Conservation (phyloP, 2,888 invertebrate genomes). For the Zelleria hepariella region DNA sequence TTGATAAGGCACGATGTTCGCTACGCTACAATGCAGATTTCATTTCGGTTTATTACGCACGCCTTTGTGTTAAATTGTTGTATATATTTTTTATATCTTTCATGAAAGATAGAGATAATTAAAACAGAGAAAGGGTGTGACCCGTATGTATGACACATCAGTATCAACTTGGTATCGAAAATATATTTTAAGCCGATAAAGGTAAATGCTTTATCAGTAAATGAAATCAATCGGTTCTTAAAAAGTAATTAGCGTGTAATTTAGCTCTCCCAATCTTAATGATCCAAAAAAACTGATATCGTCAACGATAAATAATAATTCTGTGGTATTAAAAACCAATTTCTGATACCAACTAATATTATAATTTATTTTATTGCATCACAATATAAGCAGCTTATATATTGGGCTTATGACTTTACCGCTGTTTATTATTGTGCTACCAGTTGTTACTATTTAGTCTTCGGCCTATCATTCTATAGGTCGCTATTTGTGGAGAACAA, state of each 20-base stretch:
- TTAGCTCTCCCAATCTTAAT: too few relatives aligned
- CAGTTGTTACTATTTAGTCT: neutral
- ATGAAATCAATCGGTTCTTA: too few relatives aligned
- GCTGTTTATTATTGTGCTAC: neutral
- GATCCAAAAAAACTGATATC: neutral
- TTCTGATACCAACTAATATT: neutral
- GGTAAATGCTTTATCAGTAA: too few relatives aligned
- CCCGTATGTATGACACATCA: too few relatives aligned
- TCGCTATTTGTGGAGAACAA: constrained; percentile 14
- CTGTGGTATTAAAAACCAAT: neutral
- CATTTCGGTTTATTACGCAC: neutral
- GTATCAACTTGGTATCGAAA: too few relatives aligned
- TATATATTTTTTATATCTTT: too few relatives aligned
- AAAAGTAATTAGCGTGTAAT: too few relatives aligned
- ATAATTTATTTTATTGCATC: neutral
- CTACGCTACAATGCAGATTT: neutral
- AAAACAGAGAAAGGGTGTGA: too few relatives aligned
- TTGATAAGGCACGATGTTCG: constrained; percentile 36
- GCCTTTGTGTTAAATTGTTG: constrained; percentile 1
- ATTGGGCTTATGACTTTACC: too few relatives aligned
- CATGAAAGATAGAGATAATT: too few relatives aligned
- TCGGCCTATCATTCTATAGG: neutral
- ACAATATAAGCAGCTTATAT: neutral
- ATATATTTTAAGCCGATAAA: too few relatives aligned
- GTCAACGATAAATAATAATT: neutral